These are phyloP conservation scores for Acanthurus leucopareius DNA, from an alignment of 2,797 vertebrate species.

Conservation along the genomic window DNA sequence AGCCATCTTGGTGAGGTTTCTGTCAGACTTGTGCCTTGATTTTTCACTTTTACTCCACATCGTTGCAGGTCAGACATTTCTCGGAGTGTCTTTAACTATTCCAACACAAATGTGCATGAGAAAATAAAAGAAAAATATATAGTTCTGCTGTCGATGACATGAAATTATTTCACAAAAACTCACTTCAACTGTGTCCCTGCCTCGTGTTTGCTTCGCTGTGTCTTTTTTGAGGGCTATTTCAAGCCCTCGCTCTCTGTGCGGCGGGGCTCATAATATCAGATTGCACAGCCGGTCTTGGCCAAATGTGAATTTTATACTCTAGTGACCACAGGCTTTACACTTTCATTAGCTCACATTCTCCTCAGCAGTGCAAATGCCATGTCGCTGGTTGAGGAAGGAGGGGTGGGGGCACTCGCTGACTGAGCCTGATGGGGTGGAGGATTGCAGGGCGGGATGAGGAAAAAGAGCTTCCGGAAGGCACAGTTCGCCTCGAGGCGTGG, in stretches of 20 bases:
- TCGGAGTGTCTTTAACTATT: background rate
- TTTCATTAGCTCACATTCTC: conserved; percentile 92
- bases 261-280: conserved; percentile 87
- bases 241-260: conserved; percentile 60
- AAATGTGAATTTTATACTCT: conserved; percentile 91
- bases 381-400: conserved; percentile 76
- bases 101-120: background rate
- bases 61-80: background rate
- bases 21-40: conserved; percentile 16
- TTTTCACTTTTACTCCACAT: conserved; percentile 25
- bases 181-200: conserved; percentile 25
- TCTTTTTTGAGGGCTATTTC: conserved; percentile 60
- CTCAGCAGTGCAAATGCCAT: conserved; percentile 87
- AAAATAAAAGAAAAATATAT: conserved; percentile 3
- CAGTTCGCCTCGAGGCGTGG: conserved; percentile 60
- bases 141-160: background rate
- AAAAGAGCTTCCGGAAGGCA: conserved; percentile 74
- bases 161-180: conserved; percentile 16
- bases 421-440: conserved; percentile 72
- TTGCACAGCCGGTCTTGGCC: conserved; percentile 86
- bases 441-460: conserved; percentile 23
- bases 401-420: conserved; percentile 63
- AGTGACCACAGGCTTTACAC: conserved; percentile 89
- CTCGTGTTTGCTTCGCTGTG: conserved; percentile 48
- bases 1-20: conserved; percentile 14